A percentile compares a stretch with the other conserved stretches of the same genome.
Evolutionary conservation across 2,888 invertebrate species (phyloP).

Genomic region (Cyaniris semiargus): DNA sequence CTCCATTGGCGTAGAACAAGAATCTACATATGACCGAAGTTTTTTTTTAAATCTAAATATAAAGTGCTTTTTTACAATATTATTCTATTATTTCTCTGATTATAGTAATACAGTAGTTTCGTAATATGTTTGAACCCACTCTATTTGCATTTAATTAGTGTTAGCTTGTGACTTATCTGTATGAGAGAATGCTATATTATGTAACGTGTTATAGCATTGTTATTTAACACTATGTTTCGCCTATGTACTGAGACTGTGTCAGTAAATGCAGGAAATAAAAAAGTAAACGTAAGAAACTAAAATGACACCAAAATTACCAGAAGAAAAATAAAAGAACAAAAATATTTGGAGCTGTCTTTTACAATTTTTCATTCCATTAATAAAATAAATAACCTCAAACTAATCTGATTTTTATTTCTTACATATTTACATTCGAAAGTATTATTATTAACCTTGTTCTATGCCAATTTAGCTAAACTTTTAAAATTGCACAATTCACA

Average conservation of each 20-base stretch:
- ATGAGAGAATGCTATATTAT: neutral
- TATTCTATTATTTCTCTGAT: neutral
- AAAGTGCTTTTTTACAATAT: no score
- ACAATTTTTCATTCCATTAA: neutral
- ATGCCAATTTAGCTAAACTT: neutral
- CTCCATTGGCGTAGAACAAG: no score
- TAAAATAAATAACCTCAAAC: neutral
- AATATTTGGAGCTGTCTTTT: neutral
- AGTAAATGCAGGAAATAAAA: neutral
- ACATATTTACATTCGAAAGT: neutral
- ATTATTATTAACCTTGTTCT: neutral
- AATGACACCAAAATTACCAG: neutral
- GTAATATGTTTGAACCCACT: no score
- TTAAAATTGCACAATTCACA: conserved; percentile 21
- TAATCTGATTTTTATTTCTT: neutral
- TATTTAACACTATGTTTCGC: neutral
- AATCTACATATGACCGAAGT: no score
- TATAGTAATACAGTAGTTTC: neutral
- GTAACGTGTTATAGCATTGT: conserved; percentile 9
- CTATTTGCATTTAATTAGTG: conserved; percentile 7
- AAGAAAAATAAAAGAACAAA: neutral
- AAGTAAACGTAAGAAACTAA: neutral
- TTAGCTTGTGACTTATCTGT: neutral
- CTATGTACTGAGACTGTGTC: neutral
- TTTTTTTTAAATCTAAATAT: no score